phyloP scores from a whole-genome alignment of 2,888 invertebrate genomes.

The Axea sp. region DNA sequence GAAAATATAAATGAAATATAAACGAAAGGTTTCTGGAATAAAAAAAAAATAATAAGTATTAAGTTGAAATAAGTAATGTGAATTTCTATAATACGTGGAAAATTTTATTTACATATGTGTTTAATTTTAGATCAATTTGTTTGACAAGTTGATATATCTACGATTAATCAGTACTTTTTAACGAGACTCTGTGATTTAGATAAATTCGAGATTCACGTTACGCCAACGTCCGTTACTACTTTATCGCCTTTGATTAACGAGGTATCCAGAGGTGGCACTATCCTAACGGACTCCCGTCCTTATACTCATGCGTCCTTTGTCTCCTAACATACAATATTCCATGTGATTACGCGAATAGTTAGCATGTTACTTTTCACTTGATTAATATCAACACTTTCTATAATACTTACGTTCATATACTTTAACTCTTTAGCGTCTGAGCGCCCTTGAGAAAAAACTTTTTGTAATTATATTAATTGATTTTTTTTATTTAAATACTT shows the following conservation, averaged over 20 bases:
- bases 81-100: no score
- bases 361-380: conserved; percentile 35
- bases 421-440: no score
- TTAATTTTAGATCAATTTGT: no score
- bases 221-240: conserved; percentile 52
- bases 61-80: no score
- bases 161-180: conserved; percentile 41
- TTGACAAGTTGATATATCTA: no score
- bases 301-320: conserved; percentile 18
- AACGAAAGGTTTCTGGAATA: no score
- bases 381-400: conserved; percentile 32
- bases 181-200: conserved; percentile 41
- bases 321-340: conserved; percentile 36
- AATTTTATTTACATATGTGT: no score
- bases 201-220: conserved; percentile 47
- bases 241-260: conserved; percentile 56
- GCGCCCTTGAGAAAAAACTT: no score
- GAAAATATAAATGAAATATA: no score
- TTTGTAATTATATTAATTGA: no score
- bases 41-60: no score
- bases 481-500: no score
- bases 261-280: conserved; percentile 46
- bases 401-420: background rate
- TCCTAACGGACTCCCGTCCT: conserved; percentile 18
- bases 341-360: conserved; percentile 45